phyloP scores from a whole-genome alignment of 1,140 invertebrate genomes.

The Venustaconcha ellipsiformis region DNA sequence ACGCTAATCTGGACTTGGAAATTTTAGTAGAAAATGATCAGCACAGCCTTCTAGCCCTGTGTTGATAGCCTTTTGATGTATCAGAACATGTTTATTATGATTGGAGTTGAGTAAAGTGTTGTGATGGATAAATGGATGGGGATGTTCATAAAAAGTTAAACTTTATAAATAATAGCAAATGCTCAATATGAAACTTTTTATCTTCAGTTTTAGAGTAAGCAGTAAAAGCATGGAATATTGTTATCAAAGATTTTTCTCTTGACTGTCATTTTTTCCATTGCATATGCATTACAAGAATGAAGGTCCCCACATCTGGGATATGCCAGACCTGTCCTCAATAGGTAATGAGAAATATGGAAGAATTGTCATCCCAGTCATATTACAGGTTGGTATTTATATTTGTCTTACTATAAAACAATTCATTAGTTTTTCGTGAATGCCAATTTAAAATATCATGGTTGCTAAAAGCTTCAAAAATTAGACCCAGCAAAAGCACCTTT shows the following conservation, averaged over 20 bases:
- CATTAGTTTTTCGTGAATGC: background rate
- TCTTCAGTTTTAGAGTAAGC: background rate
- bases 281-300: constrained; percentile 18
- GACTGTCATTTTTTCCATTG: background rate
- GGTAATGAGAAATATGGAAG: constrained; percentile 36
- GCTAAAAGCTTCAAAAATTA: background rate
- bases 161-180: background rate
- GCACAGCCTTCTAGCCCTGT: too few relatives aligned
- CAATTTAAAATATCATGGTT: background rate
- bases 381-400: constrained; percentile 37
- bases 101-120: constrained; percentile 4
- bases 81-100: too few relatives aligned
- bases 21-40: too few relatives aligned
- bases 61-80: background rate
- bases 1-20: too few relatives aligned
- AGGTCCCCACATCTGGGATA: constrained; percentile 20
- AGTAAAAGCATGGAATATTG: background rate
- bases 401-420: background rate
- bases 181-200: background rate
- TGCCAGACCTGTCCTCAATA: constrained; percentile 40
- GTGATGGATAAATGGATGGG: too few relatives aligned
- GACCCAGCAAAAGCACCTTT: too few relatives aligned
- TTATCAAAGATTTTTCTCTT: background rate
- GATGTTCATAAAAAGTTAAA: too few relatives aligned
- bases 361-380: constrained; percentile 38